Base-by-base conservation (phyloP, 2,888 invertebrate genomes). In the Macaria liturata region DNA sequence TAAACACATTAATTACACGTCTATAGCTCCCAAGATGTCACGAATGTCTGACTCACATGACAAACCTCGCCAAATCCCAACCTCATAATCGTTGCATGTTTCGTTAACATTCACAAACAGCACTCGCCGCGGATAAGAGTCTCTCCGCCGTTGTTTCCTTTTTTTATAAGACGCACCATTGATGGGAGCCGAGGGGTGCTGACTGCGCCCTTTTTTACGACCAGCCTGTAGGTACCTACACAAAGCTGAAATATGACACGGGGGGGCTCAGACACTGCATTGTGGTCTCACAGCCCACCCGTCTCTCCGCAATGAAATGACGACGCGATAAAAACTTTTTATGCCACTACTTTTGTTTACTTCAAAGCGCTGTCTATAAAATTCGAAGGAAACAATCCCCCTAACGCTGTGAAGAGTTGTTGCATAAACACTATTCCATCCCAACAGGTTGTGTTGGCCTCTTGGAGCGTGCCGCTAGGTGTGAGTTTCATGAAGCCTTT, bases 281-380 rank as follows among this genome's bases (percentile, higher is more conserved):
- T 78, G 79, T 71, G 78, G 75, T 68, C 64, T 61, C 46, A 55
- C 55, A 39, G 31, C 62, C 53, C 53, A 32, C 62, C 57, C 69
- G 66, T 68, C 69, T 72, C 70, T 70, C 71, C 60, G 64, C 61
- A 67, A 69, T 72, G 59, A 69, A 68, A 72, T 73, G 74, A 70
- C 70, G 75, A 68, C 71, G 61, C 69, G 76, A 78, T 86, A 84
- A 88, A 87, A 88, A 86, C 83, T 81, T 86, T 88, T 86, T 82
- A 84, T 80, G 76, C 76, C 78, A 80, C 80, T 76, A 78, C 80
- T 84, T 81, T 83, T 86, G 83, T 86, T 86, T 83, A 82, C 76
- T 81, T 80, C 80, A 81, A 81, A 82, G 78, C 67, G 42, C n/a
- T 9, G 69, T 74, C 70, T 72, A 76, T 76, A 76, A 46, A 57